A percentile compares a stretch with the other conserved stretches of the same genome.
phyloP scores from a whole-genome alignment of 2,797 vertebrate species.

The Arnoldichthys spilopterus region DNA sequence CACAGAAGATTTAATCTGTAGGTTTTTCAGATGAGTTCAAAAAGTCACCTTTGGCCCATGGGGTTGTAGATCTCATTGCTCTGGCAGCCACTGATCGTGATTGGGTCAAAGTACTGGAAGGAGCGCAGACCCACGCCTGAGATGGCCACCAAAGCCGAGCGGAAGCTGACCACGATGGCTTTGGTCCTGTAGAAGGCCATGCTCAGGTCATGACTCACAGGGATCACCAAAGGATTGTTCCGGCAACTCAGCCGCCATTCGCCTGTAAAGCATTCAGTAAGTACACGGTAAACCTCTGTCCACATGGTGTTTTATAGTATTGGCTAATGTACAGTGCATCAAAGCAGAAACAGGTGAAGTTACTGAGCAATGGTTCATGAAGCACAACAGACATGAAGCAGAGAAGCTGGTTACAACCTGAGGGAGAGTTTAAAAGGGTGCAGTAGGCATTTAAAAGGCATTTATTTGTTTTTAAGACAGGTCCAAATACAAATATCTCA shows the following conservation, averaged over 20 bases:
- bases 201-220: slow-evolving; percentile 96
- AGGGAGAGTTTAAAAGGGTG: background rate
- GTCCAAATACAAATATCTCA: too few relatives aligned
- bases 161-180: slow-evolving; percentile 91
- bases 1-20: background rate
- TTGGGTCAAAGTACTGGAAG: slow-evolving; percentile 98
- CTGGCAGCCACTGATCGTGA: slow-evolving; percentile 91
- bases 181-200: slow-evolving; percentile 96
- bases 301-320: background rate
- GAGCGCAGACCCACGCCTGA: slow-evolving; percentile 96
- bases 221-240: slow-evolving; percentile 96
- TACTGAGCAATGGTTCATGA: background rate
- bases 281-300: background rate
- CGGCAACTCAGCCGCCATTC: slow-evolving; percentile 95
- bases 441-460: too few relatives aligned
- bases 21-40: background rate
- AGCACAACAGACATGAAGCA: background rate
- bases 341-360: background rate
- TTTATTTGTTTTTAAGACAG: too few relatives aligned
- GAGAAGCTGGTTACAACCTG: background rate
- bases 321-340: background rate
- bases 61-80: slow-evolving; percentile 88
- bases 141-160: slow-evolving; percentile 90
- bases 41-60: slow-evolving; percentile 84
- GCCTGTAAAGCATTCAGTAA: slow-evolving; percentile 73